Base-by-base conservation (phyloP, 2,797 vertebrate genomes). In the Denticeps clupeoides region DNA sequence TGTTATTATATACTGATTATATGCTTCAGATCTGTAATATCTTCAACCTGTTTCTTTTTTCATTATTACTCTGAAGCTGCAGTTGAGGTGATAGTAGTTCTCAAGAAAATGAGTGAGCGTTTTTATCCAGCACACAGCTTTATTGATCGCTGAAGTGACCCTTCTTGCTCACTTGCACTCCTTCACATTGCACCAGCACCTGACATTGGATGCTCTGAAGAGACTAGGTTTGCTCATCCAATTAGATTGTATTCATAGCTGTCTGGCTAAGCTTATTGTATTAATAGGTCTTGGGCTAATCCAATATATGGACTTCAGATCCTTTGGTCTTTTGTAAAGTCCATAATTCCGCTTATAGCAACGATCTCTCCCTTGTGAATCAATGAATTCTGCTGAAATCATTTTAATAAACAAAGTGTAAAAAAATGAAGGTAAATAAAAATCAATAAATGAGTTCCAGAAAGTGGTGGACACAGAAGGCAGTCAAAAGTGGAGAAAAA, bases 241-340 rank as follows among this genome's bases (percentile, higher is more conserved):
- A 15, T 56, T 48, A 43, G 47, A 43, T 21, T 22, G 13, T 46
- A 18, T 44, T 22, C 27, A 9, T 19, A 41, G 54, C 41, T 48
- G 60, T 57, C 55, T 40, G 35, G 42, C 60, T 56, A 41, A 60
- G 41, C 52, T 38, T 49, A 33, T 33, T 59, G 55, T 47, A 56
- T 61, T 51, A 52, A 61, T 55, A 60, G 41, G 53, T 46, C 28
- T 23, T 33, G 31, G 41, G 53, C 55, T 62, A 51, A 70, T 65
- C 62, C 62, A 58, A 54, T 57, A 56, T 49, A 12, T 42, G 38
- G 42, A 38, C 49, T 51, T 63, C 29, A 43, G 49, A 49, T 43
- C 40, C 51, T 49, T 35, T 59, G 29, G 60, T 58, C 49, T 60
- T 49, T 49, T 59, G 51, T 52, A 37, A 7, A 3, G 27, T 22